phyloP scores from a whole-genome alignment of 35 echinoderm and acorn worm genomes.

The Ophioderma brevispina region DNA sequence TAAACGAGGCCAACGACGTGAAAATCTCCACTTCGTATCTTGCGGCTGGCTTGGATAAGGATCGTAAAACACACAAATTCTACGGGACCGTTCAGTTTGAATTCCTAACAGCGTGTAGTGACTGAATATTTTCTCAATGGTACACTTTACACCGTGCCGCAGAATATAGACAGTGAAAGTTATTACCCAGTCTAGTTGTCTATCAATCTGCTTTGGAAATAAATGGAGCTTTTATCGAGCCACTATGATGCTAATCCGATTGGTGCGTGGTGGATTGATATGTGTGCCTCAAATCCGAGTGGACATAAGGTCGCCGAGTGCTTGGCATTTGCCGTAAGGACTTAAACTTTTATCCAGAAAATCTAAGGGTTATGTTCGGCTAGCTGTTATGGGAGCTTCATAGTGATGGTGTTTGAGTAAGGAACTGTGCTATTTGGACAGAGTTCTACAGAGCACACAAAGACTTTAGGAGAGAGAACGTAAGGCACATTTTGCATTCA shows the following conservation, averaged over 20 bases:
- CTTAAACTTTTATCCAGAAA: background rate
- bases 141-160: background rate
- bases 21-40: constrained; percentile 11
- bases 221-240: background rate
- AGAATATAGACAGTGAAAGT: background rate
- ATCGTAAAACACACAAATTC: constrained; percentile 12
- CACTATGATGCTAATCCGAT: background rate
- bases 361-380: background rate
- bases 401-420: background rate
- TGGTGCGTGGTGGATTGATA: background rate
- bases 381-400: background rate
- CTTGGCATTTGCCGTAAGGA: background rate
- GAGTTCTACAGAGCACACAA: constrained; percentile 20
- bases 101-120: constrained; percentile 11
- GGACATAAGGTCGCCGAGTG: background rate
- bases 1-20: constrained; percentile 21
- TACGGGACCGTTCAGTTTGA: constrained; percentile 6
- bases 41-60: constrained; percentile 15
- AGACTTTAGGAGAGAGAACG: constrained; percentile 21
- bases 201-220: background rate
- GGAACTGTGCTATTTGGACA: background rate
- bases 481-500: background rate
- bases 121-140: background rate
- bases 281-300: background rate
- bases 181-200: background rate